Evolutionary conservation across 2,113 vertebrate species (phyloP), one percentile per base, ranked within the genome.

Genomic region (Galemys pyrenaicus): DNA sequence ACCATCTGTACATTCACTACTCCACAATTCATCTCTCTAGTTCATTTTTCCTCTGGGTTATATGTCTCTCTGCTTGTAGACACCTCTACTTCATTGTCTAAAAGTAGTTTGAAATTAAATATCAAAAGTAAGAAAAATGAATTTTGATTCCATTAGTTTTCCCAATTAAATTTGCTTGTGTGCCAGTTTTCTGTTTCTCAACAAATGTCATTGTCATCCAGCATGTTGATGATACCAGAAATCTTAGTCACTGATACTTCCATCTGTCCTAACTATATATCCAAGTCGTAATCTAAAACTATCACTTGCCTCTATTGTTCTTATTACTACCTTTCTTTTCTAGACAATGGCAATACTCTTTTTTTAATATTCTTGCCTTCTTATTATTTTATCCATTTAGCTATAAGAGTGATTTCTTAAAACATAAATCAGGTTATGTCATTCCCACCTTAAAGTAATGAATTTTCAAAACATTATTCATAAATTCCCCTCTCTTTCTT

Each of bases 41-140:
- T 71, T 2, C 9, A 56, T 32, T 13, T 46, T 37, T 82, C 6
- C 15, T 70, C 64, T 54, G 17, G 41, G 8, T 44, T 6, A 46
- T 9, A 37, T 39, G 62, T n/a, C 2, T 2, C 41, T 44, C 6
- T 83, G 1, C 20, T 82, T 46, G 2, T 56, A 15, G 46, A 77
- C 12, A 87, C 54, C 17, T 13, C 12, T 4, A 49, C 20, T 82
- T 54, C 30, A 16, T 64, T 58, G 13, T 19, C 58, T 87, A 11
- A 73, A 84, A 88, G 3, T 54, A 65, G 44, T 51, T 94, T 13
- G 46, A 82, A 56, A 58, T 58, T 80, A 64, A 84, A 81, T 51
- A 58, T 85, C 19, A 68, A 77, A 46, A 58, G 11, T 56, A 62
- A 65, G 41, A 68, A 70, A 5, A 86, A 74, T 1, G 74, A n/a